Evolutionary conservation across 2,888 invertebrate genomes (phyloP), one percentile per base, ranked within the genome.

Genomic region (Chydorus sphaericus): DNA sequence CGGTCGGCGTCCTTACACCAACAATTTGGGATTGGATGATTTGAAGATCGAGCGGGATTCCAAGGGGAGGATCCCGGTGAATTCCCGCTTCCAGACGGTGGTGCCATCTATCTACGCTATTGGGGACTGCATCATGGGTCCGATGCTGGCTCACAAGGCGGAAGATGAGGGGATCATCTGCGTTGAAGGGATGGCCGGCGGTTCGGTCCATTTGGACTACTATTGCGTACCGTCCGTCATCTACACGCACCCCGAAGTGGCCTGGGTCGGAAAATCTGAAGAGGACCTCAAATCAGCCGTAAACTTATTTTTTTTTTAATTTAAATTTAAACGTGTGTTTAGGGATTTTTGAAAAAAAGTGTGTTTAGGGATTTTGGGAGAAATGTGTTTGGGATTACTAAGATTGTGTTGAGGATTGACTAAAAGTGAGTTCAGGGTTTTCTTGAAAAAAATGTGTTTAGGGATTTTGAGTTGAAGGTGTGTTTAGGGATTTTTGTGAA

Each of bases 151-250:
- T 1, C 98, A 99, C 74, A 99, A 99, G 72, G 98, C 98, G 28
- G 98, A 99, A 74, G 97, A 97, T 70, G 97, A 97, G 75, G 97
- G 93, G 67, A 83, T 94, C 55, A 81, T 94, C 33, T 90, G 90
- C 66, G 89, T 93, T 28, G 94, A 96, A 74, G 93, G 93, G 60
- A 90, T 93, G 59, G 81, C 83, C 66, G 88, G 89, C 65, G 85
- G 89, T 62, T 85, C 89, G 51, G 93, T 93, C 14, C 98, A 99
- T 71, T 93, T 99, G 63, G 97, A 99, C 74, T 99, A 99, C 73
- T 96, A 98, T 72, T 96, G 96, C 67, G 93, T 99, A 49, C 98
- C 98, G 49, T 96, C 94, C 30, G 98, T 99, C n/a, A 93, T 99
- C 64, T 99, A 99, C 76, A 98, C 98, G 4, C 85, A 93, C 70